These are phyloP conservation scores for Bufotes viridis DNA, from an alignment of 2,797 vertebrate genomes.

Conservation along the genomic window DNA sequence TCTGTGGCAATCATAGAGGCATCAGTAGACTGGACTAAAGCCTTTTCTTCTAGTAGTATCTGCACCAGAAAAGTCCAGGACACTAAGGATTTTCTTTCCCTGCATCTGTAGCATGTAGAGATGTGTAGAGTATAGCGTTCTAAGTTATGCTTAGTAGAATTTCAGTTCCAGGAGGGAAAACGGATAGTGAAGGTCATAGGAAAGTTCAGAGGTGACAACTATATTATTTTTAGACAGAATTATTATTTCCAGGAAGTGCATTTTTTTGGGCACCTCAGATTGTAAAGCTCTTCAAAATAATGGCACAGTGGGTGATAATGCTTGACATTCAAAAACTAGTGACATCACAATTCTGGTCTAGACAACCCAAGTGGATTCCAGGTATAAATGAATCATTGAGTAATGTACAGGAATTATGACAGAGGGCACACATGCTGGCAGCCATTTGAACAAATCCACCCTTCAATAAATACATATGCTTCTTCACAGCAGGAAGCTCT, in stretches of 20 bases:
- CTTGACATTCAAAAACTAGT: conserved; percentile 8
- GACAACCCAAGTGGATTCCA: neutral
- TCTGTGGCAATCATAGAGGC: too few species aligned
- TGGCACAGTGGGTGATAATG: neutral
- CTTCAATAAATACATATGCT: conserved; percentile 40
- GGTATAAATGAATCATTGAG: conserved; percentile 11
- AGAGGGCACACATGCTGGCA: conserved; percentile 33
- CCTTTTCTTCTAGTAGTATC: too few species aligned
- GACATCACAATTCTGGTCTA: neutral
- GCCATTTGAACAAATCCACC: conserved; percentile 40
- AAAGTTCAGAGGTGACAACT: too few species aligned
- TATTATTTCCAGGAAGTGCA: neutral
- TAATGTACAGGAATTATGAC: neutral
- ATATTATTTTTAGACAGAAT: too few species aligned
- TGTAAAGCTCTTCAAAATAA: conserved; percentile 19
- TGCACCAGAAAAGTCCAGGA: too few species aligned
- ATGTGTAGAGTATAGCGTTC: too few species aligned
- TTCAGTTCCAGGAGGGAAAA: too few species aligned
- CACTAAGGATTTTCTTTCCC: too few species aligned
- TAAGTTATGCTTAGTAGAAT: too few species aligned
- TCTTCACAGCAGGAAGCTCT: conserved; percentile 21
- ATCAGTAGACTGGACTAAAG: too few species aligned
- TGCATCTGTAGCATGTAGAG: too few species aligned
- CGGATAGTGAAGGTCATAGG: too few species aligned
- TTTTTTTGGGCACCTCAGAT: neutral